Evolutionary conservation across 2,797 vertebrate genomes (phyloP).

Genomic region (Serranus cabrilla): DNA sequence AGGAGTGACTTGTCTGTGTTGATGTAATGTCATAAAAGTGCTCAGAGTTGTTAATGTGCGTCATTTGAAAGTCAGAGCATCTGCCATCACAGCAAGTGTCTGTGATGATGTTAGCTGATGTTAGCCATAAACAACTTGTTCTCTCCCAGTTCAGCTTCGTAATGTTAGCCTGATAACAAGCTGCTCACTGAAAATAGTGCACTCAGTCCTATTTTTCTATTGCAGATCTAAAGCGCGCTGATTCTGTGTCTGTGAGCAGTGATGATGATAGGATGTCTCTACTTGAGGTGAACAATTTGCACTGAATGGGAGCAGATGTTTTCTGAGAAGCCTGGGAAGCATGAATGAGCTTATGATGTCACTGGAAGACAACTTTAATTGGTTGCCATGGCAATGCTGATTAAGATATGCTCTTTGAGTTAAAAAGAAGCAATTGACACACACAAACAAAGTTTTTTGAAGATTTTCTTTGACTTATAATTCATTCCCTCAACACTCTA

Average conservation of each 20-base stretch:
- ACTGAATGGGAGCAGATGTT: constrained; percentile 67
- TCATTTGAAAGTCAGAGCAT: too few species aligned
- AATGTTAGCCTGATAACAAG: too few species aligned
- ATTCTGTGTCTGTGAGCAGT: not conserved
- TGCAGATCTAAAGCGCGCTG: too few species aligned
- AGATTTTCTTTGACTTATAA: not conserved
- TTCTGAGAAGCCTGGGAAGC: constrained; percentile 12
- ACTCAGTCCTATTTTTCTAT: too few species aligned
- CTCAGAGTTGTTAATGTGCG: too few species aligned
- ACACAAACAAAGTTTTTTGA: not conserved
- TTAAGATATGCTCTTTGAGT: constrained; percentile 18
- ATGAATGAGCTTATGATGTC: constrained; percentile 53
- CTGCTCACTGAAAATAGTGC: too few species aligned
- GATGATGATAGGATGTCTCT: constrained; percentile 24
- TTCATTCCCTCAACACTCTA: not conserved
- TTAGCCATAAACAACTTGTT: too few species aligned
- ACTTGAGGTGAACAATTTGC: constrained; percentile 31
- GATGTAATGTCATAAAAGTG: too few species aligned
- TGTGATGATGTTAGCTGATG: too few species aligned
- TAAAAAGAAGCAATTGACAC: constrained; percentile 23
- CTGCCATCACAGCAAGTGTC: too few species aligned
- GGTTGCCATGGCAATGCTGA: constrained; percentile 47
- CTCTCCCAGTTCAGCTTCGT: too few species aligned
- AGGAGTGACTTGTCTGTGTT: too few species aligned
- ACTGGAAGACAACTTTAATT: constrained; percentile 34